These are phyloP conservation scores for Xenops minutus DNA, from an alignment of 2,797 vertebrate species.

Conservation along the genomic window DNA sequence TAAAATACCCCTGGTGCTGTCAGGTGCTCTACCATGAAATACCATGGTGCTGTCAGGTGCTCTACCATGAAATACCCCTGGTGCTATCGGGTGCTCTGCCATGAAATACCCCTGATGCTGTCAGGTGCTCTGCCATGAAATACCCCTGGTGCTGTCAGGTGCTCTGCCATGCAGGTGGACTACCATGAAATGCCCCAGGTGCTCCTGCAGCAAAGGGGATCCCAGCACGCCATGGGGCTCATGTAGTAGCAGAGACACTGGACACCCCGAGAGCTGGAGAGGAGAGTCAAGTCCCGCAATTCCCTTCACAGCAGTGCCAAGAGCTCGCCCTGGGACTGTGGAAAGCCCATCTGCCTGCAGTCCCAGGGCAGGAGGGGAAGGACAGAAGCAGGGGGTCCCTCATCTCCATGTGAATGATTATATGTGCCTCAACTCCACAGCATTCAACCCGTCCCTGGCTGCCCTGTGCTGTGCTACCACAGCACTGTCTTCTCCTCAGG, in stretches of 20 bases:
- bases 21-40: background rate
- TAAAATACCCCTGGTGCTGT: rapidly evolving
- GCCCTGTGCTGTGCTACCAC: background rate
- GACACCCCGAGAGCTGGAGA: background rate
- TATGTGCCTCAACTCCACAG: background rate
- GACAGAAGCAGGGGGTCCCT: background rate
- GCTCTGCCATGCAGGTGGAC: no score
- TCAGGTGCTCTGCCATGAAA: background rate
- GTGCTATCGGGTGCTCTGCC: background rate
- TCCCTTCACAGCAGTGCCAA: background rate
- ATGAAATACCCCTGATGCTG: rapidly evolving
- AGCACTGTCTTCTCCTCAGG: background rate
- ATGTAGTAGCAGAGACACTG: rapidly evolving
- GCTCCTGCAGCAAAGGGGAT: background rate
- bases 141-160: rapidly evolving
- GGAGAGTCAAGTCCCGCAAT: background rate
- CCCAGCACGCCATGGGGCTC: background rate
- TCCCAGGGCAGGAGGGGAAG: background rate
- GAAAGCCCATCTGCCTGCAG: background rate
- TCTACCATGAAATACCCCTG: rapidly evolving
- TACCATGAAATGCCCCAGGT: rapidly evolving
- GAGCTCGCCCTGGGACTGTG: background rate
- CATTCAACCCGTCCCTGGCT: background rate
- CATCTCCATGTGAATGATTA: rapidly evolving
- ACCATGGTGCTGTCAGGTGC: rapidly evolving